Evolutionary conservation across 2,113 vertebrate genomes (phyloP).

Genomic region (Tenrec ecaudatus): DNA sequence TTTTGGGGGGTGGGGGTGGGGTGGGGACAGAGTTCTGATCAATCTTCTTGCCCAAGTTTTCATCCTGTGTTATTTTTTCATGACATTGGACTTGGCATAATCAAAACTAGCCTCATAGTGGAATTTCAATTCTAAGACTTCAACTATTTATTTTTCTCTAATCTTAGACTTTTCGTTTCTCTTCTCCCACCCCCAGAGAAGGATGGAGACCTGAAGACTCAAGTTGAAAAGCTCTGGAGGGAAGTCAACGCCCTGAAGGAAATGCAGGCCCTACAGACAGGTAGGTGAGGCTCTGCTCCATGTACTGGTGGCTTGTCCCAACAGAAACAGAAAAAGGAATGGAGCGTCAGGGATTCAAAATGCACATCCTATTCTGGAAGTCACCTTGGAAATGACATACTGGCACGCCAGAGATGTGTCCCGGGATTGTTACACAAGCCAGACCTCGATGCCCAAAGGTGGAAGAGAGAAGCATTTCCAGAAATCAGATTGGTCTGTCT

Average conservation of each 20-base stretch:
- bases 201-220: conserved; percentile 92
- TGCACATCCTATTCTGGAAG: neutral
- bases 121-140: neutral
- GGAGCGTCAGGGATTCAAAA: neutral
- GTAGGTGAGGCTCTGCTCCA: conserved; percentile 90
- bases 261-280: conserved; percentile 97
- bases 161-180: neutral
- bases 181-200: conserved; percentile 82
- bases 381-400: neutral
- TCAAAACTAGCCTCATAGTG: neutral
- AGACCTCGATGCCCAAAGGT: neutral
- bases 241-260: conserved; percentile 98
- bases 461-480: neutral
- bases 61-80: neutral
- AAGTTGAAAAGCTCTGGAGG: conserved; percentile 95
- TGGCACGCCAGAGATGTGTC: neutral
- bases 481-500: neutral
- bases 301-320: neutral
- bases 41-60: neutral
- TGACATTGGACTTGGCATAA: neutral
- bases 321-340: accelerated
- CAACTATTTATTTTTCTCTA: conserved; percentile 6
- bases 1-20: no score
- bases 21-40: no score
- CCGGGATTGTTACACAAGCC: neutral